These are phyloP conservation scores for Rhogogaster chlorosoma DNA, from an alignment of 2,888 invertebrate species.

Conservation along the genomic window DNA sequence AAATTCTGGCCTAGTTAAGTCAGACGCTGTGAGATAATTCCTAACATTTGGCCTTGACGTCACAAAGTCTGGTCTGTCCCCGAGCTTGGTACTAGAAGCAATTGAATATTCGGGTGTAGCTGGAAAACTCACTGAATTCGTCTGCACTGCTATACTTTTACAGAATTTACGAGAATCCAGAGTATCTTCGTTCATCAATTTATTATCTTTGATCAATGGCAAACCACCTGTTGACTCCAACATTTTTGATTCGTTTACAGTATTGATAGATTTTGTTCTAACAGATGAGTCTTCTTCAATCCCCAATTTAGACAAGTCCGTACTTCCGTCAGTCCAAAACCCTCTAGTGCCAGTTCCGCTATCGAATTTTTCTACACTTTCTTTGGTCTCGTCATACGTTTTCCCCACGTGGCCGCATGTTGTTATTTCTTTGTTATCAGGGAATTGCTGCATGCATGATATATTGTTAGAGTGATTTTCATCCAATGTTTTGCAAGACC, in stretches of 20 bases:
- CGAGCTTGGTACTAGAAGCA: not conserved
- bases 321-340: not conserved
- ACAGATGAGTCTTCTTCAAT: not conserved
- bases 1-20: slow-evolving; percentile 58
- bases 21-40: slow-evolving; percentile 43
- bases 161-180: not conserved
- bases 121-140: not conserved
- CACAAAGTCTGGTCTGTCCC: not conserved
- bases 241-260: not conserved
- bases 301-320: not conserved
- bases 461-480: not conserved
- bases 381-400: not conserved
- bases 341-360: not conserved
- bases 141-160: not conserved
- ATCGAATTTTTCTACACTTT: not conserved
- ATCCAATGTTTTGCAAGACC: not conserved
- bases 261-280: not conserved
- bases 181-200: not conserved
- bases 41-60: not conserved
- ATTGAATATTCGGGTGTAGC: not conserved
- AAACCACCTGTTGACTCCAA: not conserved
- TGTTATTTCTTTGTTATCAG: not conserved
- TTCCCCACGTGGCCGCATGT: not conserved
- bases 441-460: not conserved
- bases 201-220: not conserved